Conservation (phyloP, 2,888 invertebrate species). For the Leptinotarsa juncta region DNA sequence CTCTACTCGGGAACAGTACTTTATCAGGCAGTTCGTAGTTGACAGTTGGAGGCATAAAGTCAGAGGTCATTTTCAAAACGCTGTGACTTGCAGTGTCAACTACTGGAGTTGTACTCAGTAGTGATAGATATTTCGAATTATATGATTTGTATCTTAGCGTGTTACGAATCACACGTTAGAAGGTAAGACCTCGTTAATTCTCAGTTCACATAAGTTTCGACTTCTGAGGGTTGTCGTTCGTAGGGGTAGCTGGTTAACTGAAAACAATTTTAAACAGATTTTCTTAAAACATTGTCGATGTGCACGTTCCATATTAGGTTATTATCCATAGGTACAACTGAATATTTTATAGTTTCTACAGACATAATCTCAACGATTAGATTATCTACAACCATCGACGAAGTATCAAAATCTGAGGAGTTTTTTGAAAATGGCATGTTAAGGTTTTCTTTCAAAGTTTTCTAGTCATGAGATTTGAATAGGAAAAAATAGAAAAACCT, state of each 20-base stretch:
- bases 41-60: too few relatives aligned
- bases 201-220: too few relatives aligned
- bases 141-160: background rate
- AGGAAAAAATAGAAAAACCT: background rate
- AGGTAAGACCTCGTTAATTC: too few relatives aligned
- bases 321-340: background rate
- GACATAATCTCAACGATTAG: background rate
- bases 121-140: background rate
- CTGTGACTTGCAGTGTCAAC: too few relatives aligned
- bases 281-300: background rate
- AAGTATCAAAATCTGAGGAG: background rate
- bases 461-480: background rate
- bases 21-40: too few relatives aligned
- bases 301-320: background rate
- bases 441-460: background rate
- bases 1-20: too few relatives aligned
- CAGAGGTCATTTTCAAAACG: too few relatives aligned
- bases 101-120: background rate
- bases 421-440: background rate
- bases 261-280: too few relatives aligned
- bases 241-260: too few relatives aligned
- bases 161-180: too few relatives aligned
- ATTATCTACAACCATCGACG: background rate
- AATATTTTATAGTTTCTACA: background rate
- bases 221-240: too few relatives aligned